Evolutionary conservation across 1,140 invertebrate genomes (phyloP).

Genomic region (Psix sp.): DNA sequence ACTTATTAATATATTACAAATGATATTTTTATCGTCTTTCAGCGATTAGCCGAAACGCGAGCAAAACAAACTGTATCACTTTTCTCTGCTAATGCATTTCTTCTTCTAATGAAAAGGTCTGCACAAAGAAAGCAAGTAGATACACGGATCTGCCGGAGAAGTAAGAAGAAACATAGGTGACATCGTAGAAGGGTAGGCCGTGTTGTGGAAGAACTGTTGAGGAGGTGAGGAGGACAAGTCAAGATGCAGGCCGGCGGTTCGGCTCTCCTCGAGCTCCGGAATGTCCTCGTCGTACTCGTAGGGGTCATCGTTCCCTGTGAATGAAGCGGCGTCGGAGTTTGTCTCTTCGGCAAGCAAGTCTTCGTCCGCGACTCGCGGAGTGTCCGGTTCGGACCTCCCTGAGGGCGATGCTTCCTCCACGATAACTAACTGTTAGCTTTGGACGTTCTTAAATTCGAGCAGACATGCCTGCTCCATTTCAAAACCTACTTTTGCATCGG

Average conservation of each 20-base stretch:
- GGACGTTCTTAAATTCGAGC: not conserved
- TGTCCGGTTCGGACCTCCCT: conserved; percentile 49
- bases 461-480: not conserved
- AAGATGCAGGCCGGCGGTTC: conserved; percentile 37
- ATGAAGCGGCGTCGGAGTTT: conserved; percentile 35
- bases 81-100: too few relatives aligned
- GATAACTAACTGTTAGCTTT: conserved; percentile 21
- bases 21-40: too few relatives aligned
- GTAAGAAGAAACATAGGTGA: conserved; percentile 70
- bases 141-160: conserved; percentile 69
- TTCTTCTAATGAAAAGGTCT: not conserved
- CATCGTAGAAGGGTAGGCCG: conserved; percentile 9
- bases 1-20: too few relatives aligned
- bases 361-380: conserved; percentile 13
- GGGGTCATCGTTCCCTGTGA: conserved; percentile 72
- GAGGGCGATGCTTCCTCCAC: conserved; percentile 43
- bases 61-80: too few relatives aligned
- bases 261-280: conserved; percentile 45
- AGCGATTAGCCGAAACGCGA: too few relatives aligned
- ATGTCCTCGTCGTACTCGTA: conserved; percentile 79
- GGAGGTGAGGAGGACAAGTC: conserved; percentile 17
- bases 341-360: conserved; percentile 18
- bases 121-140: conserved; percentile 19
- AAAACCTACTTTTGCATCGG: not conserved
- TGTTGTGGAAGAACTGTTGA: conserved; percentile 16